phyloP scores from a whole-genome alignment of 1,140 invertebrate genomes.

The Neotoxoptera formosana region DNA sequence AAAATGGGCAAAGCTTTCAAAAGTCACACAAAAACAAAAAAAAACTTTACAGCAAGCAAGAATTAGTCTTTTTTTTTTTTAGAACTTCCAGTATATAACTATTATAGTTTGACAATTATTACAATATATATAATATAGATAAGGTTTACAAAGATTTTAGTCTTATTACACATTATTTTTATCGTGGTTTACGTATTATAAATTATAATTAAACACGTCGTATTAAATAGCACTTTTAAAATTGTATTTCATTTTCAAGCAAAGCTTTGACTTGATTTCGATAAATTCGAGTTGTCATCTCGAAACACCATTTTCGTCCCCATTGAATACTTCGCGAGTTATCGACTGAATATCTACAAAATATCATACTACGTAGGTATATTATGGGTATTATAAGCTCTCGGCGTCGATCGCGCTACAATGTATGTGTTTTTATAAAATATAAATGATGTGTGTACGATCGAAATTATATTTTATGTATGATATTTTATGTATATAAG shows the following conservation, averaged over 20 bases:
- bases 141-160: too few species aligned
- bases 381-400: neutral
- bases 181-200: neutral
- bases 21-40: too few species aligned
- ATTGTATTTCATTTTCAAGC: neutral
- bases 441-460: neutral
- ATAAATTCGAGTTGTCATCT: neutral
- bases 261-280: neutral
- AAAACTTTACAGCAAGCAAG: too few species aligned
- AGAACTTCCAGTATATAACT: too few species aligned
- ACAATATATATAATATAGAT: too few species aligned
- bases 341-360: neutral
- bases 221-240: neutral
- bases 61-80: too few species aligned
- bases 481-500: neutral
- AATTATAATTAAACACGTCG: too few species aligned
- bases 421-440: neutral
- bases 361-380: neutral
- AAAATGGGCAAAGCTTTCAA: too few species aligned
- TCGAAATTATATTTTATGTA: neutral
- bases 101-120: too few species aligned
- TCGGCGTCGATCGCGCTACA: neutral
- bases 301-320: too few species aligned
- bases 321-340: too few species aligned
- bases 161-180: neutral